Evolutionary conservation across 2,113 vertebrate species (phyloP), one percentile per base, ranked within the genome.

Genomic region (Origma solitaria): DNA sequence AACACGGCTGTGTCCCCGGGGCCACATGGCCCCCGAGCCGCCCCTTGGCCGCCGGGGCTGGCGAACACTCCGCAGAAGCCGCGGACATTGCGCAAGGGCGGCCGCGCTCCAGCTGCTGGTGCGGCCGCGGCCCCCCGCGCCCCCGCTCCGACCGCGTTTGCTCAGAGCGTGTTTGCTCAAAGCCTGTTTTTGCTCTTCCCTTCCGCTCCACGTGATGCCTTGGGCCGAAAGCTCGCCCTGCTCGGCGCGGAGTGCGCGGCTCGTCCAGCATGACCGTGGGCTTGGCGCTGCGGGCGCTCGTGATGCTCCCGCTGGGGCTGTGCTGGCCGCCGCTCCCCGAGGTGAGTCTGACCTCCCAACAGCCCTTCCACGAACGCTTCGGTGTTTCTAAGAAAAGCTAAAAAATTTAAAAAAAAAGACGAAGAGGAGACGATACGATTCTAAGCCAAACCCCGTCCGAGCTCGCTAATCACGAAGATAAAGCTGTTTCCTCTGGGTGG

Each of bases 291-390:
- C 76, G 92, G 53, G 47, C 82, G 11, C 87, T 96, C 2, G 22
- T 25, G 6, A 13, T 95, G 92, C 90, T 98, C 57, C 82, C 97
- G 51, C 92, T 97, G 94, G 94, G 95, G 49, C 79, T 96, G 65
- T 91, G 95, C 79, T 93, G 95, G 58, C 75, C 51, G 25, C 20
- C 79, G 4, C 73, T 66, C 47, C 96, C 14, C 25, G 85, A 96
- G 98, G 98, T 98, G 96, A 96, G 98, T 91, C 6, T 5, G 45
- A 13, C 20, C 24, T 61, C 78, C 50, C 20, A 10, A 24, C 90
- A 9, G 4, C n/a, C 50, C n/a, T 91, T 76, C 45, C 72, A 75
- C 64, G 86, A 88, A 77, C 49, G 8, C 24, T 2, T 11, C n/a
- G 17, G 17, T 13, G 18, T 28, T 94, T 94, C 95, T 71, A 15